Evolutionary conservation across 1,140 invertebrate species (phyloP).

Genomic region (Macrostomum lignano): DNA sequence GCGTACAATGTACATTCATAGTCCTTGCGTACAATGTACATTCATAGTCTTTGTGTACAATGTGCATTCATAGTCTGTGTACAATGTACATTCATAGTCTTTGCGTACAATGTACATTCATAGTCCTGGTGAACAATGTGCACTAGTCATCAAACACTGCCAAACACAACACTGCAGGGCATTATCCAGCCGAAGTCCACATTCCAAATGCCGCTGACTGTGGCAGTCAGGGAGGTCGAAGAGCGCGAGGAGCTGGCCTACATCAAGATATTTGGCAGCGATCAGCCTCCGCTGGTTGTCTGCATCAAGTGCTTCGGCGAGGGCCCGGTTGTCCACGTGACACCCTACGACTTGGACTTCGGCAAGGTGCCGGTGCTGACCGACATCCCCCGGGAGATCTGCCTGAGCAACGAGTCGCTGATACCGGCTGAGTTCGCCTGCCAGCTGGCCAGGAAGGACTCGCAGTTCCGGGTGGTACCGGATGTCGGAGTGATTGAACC

Average conservation of each 20-base stretch:
- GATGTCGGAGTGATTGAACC: slow-evolving; percentile 16
- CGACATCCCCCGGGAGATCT: slow-evolving; percentile 13
- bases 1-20: too few species aligned
- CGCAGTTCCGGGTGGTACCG: slow-evolving; percentile 20
- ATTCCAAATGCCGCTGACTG: slow-evolving; percentile 16
- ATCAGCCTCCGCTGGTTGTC: slow-evolving; percentile 14
- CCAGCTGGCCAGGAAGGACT: slow-evolving; percentile 14
- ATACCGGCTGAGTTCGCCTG: slow-evolving; percentile 16
- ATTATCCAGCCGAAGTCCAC: slow-evolving; percentile 19
- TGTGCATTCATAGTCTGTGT: too few species aligned
- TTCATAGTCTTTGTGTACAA: too few species aligned
- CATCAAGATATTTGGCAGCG: slow-evolving; percentile 21
- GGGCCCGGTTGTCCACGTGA: slow-evolving; percentile 26
- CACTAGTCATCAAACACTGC: too few species aligned
- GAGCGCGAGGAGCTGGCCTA: slow-evolving; percentile 16
- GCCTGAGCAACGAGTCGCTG: slow-evolving; percentile 24
- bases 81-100: too few species aligned
- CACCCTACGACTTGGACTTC: slow-evolving; percentile 20
- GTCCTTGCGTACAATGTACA: too few species aligned
- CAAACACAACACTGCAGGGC: too few species aligned
- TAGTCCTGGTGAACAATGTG: too few species aligned
- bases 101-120: too few species aligned
- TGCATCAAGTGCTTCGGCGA: slow-evolving; percentile 24
- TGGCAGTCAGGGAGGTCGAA: slow-evolving; percentile 15
- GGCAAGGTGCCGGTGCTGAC: slow-evolving; percentile 20